Percentiles rank a stretch among this genome's conserved stretches.
phyloP scores from a whole-genome alignment of 2,888 invertebrate species.

The Drosophila diplacantha region DNA sequence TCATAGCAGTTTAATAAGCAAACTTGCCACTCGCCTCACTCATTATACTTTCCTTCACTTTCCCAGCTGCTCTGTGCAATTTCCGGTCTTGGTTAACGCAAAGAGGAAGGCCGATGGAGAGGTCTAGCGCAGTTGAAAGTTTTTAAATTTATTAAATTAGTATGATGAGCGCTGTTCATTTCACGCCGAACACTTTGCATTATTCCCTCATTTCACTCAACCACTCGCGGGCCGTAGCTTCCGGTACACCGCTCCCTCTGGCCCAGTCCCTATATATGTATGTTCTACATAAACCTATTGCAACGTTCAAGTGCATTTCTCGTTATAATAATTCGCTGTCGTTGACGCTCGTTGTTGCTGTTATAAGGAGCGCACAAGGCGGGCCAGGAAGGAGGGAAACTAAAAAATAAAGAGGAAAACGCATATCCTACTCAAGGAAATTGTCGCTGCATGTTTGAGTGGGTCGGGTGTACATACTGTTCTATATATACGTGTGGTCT shows the following conservation, averaged over 20 bases:
- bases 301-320: constrained; percentile 63
- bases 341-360: constrained; percentile 39
- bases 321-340: constrained; percentile 52
- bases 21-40: constrained; percentile 6
- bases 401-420: constrained; percentile 46
- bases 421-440: constrained; percentile 64
- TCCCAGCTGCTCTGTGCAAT: background rate
- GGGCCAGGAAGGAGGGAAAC: constrained; percentile 23
- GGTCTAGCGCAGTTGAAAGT: constrained; percentile 36
- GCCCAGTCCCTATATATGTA: background rate
- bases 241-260: background rate
- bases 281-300: constrained; percentile 17
- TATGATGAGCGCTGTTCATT: constrained; percentile 51
- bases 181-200: constrained; percentile 36
- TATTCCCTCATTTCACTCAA: constrained; percentile 16
- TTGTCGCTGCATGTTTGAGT: constrained; percentile 56
- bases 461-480: constrained; percentile 26
- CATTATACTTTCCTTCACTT: constrained; percentile 10
- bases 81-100: background rate
- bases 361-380: constrained; percentile 49
- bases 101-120: background rate
- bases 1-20: constrained; percentile 16
- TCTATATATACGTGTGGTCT: constrained; percentile 5
- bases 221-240: constrained; percentile 27
- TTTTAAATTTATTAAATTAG: constrained; percentile 67